Evolutionary conservation across 35 echinoderm and acorn worm genomes (phyloP).

Genomic region (Ophioderma brevispina): DNA sequence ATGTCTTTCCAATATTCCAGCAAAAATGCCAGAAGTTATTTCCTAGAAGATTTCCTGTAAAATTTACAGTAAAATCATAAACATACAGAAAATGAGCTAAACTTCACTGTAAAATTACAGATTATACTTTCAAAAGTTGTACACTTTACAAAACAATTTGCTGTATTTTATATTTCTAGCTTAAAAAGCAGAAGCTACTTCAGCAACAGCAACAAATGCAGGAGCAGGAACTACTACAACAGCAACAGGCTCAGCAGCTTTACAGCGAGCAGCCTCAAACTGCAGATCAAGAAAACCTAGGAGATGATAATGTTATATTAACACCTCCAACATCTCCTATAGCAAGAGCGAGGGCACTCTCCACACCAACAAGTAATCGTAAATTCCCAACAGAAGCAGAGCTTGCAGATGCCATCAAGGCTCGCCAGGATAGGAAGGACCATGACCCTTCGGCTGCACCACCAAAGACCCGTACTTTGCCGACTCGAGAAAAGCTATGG

Average conservation of each 20-base stretch:
- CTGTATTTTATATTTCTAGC: no score
- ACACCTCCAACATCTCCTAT: conserved; percentile 30
- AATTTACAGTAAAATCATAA: no score
- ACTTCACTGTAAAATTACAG: no score
- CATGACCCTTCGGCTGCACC: not conserved
- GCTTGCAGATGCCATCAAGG: conserved; percentile 51
- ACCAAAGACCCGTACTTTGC: conserved; percentile 57
- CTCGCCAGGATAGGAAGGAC: conserved; percentile 40
- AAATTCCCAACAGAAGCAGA: conserved; percentile 60
- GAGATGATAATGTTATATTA: not conserved
- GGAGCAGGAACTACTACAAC: not conserved
- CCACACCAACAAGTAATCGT: conserved; percentile 47
- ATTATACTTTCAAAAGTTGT: no score
- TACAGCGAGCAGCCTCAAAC: not conserved
- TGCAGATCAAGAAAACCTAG: not conserved
- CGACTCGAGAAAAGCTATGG: conserved; percentile 52
- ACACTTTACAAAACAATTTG: no score
- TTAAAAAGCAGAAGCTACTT: no score
- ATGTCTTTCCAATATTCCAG: no score
- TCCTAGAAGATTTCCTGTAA: no score
- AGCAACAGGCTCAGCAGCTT: not conserved
- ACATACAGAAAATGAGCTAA: no score
- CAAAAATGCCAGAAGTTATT: no score
- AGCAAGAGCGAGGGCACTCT: conserved; percentile 48
- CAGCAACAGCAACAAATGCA: not conserved